Base-by-base conservation (phyloP, 2,113 vertebrate species). In the Rhea pennata region DNA sequence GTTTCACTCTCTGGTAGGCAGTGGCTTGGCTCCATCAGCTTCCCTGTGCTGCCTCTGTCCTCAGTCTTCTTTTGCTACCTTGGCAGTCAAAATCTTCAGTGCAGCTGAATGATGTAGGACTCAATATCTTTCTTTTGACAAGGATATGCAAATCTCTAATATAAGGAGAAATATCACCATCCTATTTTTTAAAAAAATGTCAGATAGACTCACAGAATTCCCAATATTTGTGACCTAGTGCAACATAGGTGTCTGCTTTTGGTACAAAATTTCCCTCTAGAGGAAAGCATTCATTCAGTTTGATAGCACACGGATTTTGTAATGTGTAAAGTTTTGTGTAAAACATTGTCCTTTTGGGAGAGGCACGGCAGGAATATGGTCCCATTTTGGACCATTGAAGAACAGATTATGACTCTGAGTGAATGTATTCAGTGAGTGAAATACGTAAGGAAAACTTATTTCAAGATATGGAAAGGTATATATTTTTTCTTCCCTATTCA, bases 251-350 rank as follows among this genome's bases (percentile, higher is more conserved):
- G 53, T 36, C 26, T 75, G 14, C 2, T 40, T 77, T 88, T 76
- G 50, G 12, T 27, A 42, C 8, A 51, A 4, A 31, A 54, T 46
- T 77, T 62, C 15, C 87, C 36, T 78, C 20, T 71, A 16, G 10
- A 71, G 8, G 15, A 44, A 77, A 12, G 36, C 0, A 1, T 22
- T 62, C 0, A 0, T 31, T 15, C 36, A 70, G 0, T 33, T 66
- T 91, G 61, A 10, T 24, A 61, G 40, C 17, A 73, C n/a, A 31
- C 42, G 12, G 59, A 15, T 48, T 81, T 22, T 94, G 26, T 46
- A 17, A 56, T 27, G 24, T 81, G 5, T 19, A 3, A 22, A 7
- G 13, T 39, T 78, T 40, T 70, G 61, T 26, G 15, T 33, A 81
- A 44, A 3, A 17, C 2, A n/a, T 44, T 22, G 19, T 48, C 12